Conservation (phyloP, 2,797 vertebrate genomes). For the Psittacula echo region DNA sequence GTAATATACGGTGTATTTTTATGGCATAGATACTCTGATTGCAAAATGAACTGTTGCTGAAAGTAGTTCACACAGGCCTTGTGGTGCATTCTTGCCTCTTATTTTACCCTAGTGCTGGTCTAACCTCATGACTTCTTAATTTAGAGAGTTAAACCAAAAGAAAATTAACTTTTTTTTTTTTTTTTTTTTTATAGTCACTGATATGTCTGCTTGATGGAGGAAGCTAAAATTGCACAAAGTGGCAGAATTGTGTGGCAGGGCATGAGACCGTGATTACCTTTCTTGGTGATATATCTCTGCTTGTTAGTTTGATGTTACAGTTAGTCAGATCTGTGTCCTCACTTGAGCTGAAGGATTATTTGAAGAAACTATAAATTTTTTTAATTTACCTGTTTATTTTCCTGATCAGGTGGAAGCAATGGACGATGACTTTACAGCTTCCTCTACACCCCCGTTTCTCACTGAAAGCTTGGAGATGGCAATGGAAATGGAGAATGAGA, state of each 20-base stretch:
- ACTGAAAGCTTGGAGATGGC: slow-evolving; percentile 79
- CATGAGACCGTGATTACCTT: rapidly evolving
- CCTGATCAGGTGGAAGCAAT: slow-evolving; percentile 72
- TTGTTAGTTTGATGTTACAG: not conserved
- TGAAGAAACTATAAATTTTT: not conserved
- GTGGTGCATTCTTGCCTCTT: not conserved
- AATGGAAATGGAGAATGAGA: slow-evolving; percentile 75
- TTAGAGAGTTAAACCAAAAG: not conserved
- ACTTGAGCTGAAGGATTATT: not conserved
- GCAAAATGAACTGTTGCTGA: not conserved
- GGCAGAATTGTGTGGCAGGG: not conserved
- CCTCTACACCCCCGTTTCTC: slow-evolving; percentile 80
- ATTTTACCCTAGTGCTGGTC: not conserved
- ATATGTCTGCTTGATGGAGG: not conserved
- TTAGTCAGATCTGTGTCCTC: not conserved
- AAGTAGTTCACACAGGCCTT: not conserved
- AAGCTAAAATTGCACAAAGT: not conserved
- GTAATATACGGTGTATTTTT: not conserved
- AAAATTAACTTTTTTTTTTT: not conserved
- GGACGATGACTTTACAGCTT: slow-evolving; percentile 82
- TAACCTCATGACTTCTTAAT: not conserved
- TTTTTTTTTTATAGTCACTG: rapidly evolving
- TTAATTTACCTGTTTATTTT: not conserved
- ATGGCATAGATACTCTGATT: not conserved
- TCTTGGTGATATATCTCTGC: not conserved